These are phyloP conservation scores for Thymallus thymallus DNA, from an alignment of 2,113 vertebrate species.

Conservation along the genomic window DNA sequence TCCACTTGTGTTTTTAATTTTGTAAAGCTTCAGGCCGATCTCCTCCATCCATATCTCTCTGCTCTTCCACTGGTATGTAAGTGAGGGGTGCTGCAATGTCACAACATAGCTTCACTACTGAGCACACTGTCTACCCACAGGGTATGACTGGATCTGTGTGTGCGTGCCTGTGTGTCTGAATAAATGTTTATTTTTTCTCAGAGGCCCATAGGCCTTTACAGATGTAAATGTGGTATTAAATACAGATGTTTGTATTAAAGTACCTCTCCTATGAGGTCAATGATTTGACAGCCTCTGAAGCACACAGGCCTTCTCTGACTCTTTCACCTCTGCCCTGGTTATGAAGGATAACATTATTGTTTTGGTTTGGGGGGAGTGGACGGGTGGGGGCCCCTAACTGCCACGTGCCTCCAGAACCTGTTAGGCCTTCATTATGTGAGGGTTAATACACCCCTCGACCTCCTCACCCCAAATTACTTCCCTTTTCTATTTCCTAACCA, in stretches of 20 bases:
- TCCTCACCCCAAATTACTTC: constrained; percentile 14
- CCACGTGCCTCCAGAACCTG: constrained; percentile 41
- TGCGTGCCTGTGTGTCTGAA: background rate
- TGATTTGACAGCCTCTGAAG: too few relatives aligned
- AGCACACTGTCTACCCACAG: constrained; percentile 27
- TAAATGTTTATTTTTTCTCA: constrained; percentile 14
- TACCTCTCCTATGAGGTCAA: too few relatives aligned
- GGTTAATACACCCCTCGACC: constrained; percentile 47
- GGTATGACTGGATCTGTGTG: constrained; percentile 10
- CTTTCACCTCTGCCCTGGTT: constrained; percentile 17
- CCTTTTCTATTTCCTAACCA: background rate
- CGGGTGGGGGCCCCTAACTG: constrained; percentile 30
- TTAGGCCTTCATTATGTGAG: background rate
- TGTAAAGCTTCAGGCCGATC: too few relatives aligned
- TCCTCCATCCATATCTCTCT: background rate
- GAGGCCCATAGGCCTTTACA: background rate
- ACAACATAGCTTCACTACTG: constrained; percentile 46
- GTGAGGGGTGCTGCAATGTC: constrained; percentile 45
- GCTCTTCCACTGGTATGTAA: too few relatives aligned
- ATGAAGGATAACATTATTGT: constrained; percentile 62
- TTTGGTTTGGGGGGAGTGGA: constrained; percentile 44
- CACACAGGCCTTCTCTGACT: constrained; percentile 4
- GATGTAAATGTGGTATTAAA: too few relatives aligned
- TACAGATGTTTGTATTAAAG: too few relatives aligned
- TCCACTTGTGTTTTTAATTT: too few relatives aligned